These are phyloP conservation scores for Exephanes ischioxanthus DNA, from an alignment of 2,888 invertebrate species.

Conservation along the genomic window DNA sequence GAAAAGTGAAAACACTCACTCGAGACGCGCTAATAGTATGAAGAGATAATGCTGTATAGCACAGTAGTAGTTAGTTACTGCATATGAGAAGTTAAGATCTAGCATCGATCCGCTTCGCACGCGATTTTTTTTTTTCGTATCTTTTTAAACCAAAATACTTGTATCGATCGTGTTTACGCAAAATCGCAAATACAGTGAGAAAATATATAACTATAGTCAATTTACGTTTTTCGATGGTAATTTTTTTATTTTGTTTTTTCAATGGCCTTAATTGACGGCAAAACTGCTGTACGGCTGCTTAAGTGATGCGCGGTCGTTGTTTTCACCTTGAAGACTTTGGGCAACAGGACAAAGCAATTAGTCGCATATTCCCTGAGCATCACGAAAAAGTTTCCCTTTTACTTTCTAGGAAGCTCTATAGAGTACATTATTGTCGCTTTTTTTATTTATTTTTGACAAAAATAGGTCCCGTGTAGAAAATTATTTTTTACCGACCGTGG, in stretches of 20 bases:
- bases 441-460: not conserved
- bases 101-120: not conserved
- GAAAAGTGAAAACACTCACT: constrained; percentile 55
- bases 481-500: not conserved
- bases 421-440: constrained; percentile 35
- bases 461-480: not conserved
- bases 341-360: constrained; percentile 55
- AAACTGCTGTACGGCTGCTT: not conserved
- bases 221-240: not conserved
- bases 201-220: not conserved
- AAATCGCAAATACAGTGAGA: not conserved
- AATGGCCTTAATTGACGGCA: not conserved
- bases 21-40: constrained; percentile 14
- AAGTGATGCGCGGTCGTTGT: not conserved
- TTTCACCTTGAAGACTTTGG: constrained; percentile 21
- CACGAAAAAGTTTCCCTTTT: constrained; percentile 44
- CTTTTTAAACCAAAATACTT: not conserved
- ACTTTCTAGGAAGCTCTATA: constrained; percentile 30
- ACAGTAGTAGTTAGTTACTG: not conserved
- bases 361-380: not conserved
- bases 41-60: not conserved
- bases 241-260: not conserved
- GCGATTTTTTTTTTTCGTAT: not conserved
- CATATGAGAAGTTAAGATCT: not conserved
- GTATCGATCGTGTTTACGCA: not conserved